Percentiles rank a stretch among this genome's conserved stretches.
Conservation (phyloP, 2,113 vertebrate genomes). For the Silurus meridionalis region DNA sequence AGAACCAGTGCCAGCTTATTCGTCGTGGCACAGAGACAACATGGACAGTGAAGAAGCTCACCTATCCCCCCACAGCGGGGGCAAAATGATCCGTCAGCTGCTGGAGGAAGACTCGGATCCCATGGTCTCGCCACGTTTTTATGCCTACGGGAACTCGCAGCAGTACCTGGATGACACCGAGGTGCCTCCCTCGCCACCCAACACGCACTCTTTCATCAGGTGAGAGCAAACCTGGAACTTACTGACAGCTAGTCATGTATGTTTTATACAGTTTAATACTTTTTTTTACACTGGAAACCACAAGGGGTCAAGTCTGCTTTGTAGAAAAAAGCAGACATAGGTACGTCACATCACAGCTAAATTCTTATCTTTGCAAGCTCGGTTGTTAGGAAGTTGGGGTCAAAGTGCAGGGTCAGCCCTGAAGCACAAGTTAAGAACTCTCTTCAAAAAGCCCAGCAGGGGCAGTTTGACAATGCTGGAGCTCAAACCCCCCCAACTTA, state of each 20-base stretch:
- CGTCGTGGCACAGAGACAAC: slow-evolving; percentile 83
- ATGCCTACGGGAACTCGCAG: slow-evolving; percentile 86
- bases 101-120: slow-evolving; percentile 90
- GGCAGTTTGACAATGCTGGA: no score
- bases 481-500: no score
- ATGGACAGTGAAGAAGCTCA: slow-evolving; percentile 83
- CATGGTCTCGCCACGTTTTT: slow-evolving; percentile 95
- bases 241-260: not conserved
- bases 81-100: slow-evolving; percentile 87
- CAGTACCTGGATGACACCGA: slow-evolving; percentile 95
- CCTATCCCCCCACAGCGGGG: slow-evolving; percentile 86
- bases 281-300: not conserved
- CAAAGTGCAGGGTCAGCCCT: no score
- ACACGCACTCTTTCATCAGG: slow-evolving; percentile 94
- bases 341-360: no score
- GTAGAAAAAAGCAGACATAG: no score
- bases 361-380: no score
- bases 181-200: slow-evolving; percentile 96
- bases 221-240: slow-evolving; percentile 55
- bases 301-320: no score
- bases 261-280: not conserved
- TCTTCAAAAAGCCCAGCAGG: no score
- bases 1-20: slow-evolving; percentile 85
- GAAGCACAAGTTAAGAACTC: no score
- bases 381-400: no score